Base-by-base conservation (phyloP, 2,797 vertebrate species). In the Parambassis ranga region DNA sequence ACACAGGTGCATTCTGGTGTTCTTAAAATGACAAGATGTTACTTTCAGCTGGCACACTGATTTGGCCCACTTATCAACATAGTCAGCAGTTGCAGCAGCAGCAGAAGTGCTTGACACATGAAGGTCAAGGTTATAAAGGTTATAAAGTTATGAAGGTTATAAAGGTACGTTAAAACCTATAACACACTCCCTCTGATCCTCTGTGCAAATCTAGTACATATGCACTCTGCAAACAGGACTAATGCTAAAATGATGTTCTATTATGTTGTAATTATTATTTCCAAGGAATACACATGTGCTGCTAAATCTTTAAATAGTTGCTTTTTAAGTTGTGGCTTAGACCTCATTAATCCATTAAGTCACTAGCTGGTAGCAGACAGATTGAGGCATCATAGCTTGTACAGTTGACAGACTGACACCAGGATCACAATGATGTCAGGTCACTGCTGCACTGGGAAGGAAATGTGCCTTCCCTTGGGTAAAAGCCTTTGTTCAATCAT, bases 401-500 rank as follows among this genome's bases (percentile, higher is more conserved):
- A 36, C 22, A 41, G 43, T 59, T 3, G 9, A 26, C 10, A 31
- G 33, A 61, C 23, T 13, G 22, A 43, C 58, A 51, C n/a, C 10
- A 22, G 27, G 22, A 59, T 60, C 30, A 32, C 24, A 62, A 55
- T 74, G 27, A 62, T 33, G 36, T 71, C 64, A 51, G 49, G 36
- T 58, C 57, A 50, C 36, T 37, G 37, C 42, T 28, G 42, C 37
- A 9, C 30, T 41, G n/a, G 42, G 55, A 31, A 51, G 35, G 60
- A 31, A 65, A 78, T 71, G 39, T 62, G 42, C 16, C 15, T 43
- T 60, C 68, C 79, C 73, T 35, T 56, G 41, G 50, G 81, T 78
- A 55, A 46, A 66, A 50, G 64, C 69, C 65, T 70, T 76, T 84
- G 74, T 79, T 81, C 75, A 83, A 42, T 78, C 68, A 79, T 57